A percentile compares a stretch with the other conserved stretches of the same genome.
Conservation (phyloP, 2,888 invertebrate species). For the Falcaria lacertinaria region DNA sequence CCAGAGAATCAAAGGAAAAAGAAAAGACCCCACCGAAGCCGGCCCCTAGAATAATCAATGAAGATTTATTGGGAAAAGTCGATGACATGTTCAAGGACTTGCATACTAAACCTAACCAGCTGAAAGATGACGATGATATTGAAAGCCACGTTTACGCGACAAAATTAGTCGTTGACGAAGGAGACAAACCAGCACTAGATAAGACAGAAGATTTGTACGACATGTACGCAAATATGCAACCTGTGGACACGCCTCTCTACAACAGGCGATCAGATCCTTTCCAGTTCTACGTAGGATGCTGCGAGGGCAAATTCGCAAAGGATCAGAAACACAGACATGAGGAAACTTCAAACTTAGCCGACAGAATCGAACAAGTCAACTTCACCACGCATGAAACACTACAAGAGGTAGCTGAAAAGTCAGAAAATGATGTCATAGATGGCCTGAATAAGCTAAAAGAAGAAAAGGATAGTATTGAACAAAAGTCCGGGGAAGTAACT, state of each 20-base stretch:
- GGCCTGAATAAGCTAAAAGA: constrained; percentile 50
- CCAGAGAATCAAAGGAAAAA: constrained; percentile 30
- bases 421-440: constrained; percentile 44
- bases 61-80: constrained; percentile 69
- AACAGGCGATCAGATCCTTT: constrained; percentile 56
- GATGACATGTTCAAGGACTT: constrained; percentile 76
- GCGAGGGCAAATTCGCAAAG: constrained; percentile 52
- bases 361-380: constrained; percentile 66
- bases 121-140: constrained; percentile 55
- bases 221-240: constrained; percentile 69
- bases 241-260: constrained; percentile 60
- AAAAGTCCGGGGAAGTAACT: constrained; percentile 40
- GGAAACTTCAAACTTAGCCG: constrained; percentile 63
- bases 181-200: constrained; percentile 34
- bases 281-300: constrained; percentile 58
- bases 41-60: constrained; percentile 65
- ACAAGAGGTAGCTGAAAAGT: constrained; percentile 45
- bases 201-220: constrained; percentile 57
- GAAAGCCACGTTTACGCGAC: constrained; percentile 58
- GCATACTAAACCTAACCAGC: constrained; percentile 44
- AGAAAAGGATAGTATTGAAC: constrained; percentile 57
- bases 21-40: constrained; percentile 66
- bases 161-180: constrained; percentile 69
- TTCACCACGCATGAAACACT: constrained; percentile 62
- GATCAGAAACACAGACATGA: constrained; percentile 65